Base-by-base conservation (phyloP, 2,797 vertebrate genomes). In the Aplochiton taeniatus region DNA sequence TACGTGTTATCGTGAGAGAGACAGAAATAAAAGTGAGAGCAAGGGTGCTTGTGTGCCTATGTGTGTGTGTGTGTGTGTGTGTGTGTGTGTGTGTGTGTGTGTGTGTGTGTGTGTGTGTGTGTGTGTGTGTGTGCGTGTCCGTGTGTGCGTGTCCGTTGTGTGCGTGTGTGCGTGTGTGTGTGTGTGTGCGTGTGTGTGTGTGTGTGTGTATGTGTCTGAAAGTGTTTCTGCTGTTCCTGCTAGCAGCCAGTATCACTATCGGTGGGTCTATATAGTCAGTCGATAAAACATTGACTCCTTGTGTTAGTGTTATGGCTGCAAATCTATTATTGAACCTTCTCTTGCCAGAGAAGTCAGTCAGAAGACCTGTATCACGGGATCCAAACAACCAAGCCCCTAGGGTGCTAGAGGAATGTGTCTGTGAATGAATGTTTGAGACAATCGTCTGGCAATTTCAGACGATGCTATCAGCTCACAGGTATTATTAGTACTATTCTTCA, bases 241-340 rank as follows among this genome's bases (percentile, higher is more conserved):
- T 58, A 17, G 70, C 4, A 49, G 81, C 76, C 70, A 76, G 41
- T 57, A 18, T 62, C 55, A 18, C 80, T 72, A 83, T 84, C 53
- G 61, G 47, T 11, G 4, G 4, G 10, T 65, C 44, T 50, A 4
- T 65, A 20, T 48, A 31, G 41, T 61, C 48, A 59, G 50, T 65
- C 14, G 42, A 63, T 61, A 18, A 0, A 0, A 63, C 41, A 20
- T 61, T 73, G 65, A 67, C 61, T 63, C 55, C 65, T 44, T 63
- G 44, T 63, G 61, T 50, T 44, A 43, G 54, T 55, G 75, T 48
- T 10, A 17, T 61, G 60, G 72, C 71, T 61, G 62, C 70, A 75
- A 80, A 80, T 73, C 66, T 64, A 52, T 72, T 72, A 70, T 72
- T 63, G 17, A 68, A 44, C 70, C 31, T 46, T 72, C 61, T 31